phyloP scores from a whole-genome alignment of 1,140 invertebrate genomes.

The Diploscapter pachys region DNA sequence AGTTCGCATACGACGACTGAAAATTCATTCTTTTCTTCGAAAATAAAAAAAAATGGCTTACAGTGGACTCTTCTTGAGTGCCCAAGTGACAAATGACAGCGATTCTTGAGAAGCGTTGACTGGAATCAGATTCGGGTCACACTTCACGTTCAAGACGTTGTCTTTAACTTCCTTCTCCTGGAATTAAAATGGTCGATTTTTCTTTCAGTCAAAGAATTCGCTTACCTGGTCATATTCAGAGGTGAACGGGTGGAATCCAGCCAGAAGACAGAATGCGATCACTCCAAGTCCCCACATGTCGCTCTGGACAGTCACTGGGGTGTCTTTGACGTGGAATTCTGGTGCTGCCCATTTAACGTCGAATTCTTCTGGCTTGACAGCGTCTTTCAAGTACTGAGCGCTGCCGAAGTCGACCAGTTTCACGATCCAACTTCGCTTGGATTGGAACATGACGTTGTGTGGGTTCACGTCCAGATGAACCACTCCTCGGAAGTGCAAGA shows the following conservation, averaged over 20 bases:
- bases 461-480: conserved; percentile 90
- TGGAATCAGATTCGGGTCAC: conserved; percentile 86
- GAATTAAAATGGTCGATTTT: too few species aligned
- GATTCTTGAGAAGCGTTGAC: conserved; percentile 90
- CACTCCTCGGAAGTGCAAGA: conserved; percentile 65
- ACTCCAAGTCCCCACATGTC: conserved; percentile 95
- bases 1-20: conserved; percentile 81
- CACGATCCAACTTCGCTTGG: conserved; percentile 72
- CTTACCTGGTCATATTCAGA: conserved; percentile 65
- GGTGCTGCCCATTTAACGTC: conserved; percentile 69
- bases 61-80: conserved; percentile 75
- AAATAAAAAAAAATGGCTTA: conserved; percentile 31
- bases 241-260: conserved; percentile 85
- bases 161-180: conserved; percentile 29
- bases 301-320: conserved; percentile 78
- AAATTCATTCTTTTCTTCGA: conserved; percentile 47
- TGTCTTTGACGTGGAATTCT: conserved; percentile 78
- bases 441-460: conserved; percentile 90
- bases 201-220: too few species aligned
- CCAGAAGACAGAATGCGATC: conserved; percentile 85
- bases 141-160: conserved; percentile 67
- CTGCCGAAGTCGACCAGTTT: conserved; percentile 88
- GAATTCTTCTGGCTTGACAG: conserved; percentile 42
- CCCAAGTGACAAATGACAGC: conserved; percentile 85
- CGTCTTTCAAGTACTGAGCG: conserved; percentile 59